Conservation (phyloP, 2,888 invertebrate genomes). For the Ophioninae sp. region DNA sequence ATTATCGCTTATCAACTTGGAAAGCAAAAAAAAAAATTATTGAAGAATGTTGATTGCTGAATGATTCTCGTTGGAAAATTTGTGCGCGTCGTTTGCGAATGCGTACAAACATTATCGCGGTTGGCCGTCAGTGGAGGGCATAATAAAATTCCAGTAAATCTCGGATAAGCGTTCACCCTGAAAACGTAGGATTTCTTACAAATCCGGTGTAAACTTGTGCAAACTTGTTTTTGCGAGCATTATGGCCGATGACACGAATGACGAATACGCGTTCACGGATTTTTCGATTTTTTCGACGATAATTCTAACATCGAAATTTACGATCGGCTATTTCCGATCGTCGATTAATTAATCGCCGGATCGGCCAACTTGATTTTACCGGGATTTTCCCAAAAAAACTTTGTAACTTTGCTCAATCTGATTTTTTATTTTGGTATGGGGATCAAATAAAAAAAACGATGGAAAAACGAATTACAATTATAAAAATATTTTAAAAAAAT, state of each 20-base stretch:
- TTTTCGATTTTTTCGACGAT: slow-evolving; percentile 14
- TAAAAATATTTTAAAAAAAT: no score
- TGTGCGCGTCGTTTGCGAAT: background rate
- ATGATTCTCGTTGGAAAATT: slow-evolving; percentile 24
- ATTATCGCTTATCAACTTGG: background rate
- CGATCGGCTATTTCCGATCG: slow-evolving; percentile 20
- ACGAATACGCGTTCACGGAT: background rate
- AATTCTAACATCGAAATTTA: slow-evolving; percentile 35
- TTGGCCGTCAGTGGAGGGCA: slow-evolving; percentile 1
- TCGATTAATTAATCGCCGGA: slow-evolving; percentile 17
- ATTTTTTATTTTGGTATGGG: background rate
- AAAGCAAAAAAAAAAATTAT: slow-evolving; percentile 17
- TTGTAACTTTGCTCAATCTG: no score
- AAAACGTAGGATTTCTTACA: slow-evolving; percentile 11
- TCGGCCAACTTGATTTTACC: background rate
- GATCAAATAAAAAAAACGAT: background rate
- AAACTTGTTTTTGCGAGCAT: background rate
- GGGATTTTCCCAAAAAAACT: slow-evolving; percentile 4
- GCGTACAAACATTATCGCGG: slow-evolving; percentile 20
- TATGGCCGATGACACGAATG: background rate
- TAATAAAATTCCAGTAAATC: slow-evolving; percentile 37
- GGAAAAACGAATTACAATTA: no score
- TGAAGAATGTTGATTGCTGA: slow-evolving; percentile 27
- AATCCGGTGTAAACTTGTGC: slow-evolving; percentile 17
- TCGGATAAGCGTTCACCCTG: background rate